Conservation (phyloP, 2,888 invertebrate species). For the Globia sparganii region DNA sequence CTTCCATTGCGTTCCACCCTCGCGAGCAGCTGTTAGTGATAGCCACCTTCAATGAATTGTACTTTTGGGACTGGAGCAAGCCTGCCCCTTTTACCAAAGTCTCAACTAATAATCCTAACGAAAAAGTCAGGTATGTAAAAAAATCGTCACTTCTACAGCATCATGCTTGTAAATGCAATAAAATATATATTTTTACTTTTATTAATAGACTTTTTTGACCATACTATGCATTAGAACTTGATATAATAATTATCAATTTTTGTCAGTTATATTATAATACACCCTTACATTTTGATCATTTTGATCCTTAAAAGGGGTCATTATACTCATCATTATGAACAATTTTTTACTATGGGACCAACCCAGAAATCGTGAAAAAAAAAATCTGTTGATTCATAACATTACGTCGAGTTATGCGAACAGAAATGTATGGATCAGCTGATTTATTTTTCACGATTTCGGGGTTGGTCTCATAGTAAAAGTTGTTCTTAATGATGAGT, state of each 20-base stretch:
- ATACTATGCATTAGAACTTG: not conserved
- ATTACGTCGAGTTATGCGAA: too few relatives aligned
- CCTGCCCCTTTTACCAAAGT: slow-evolving; percentile 94
- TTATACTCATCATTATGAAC: too few relatives aligned
- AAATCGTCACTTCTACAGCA: not conserved
- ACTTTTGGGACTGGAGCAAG: slow-evolving; percentile 97
- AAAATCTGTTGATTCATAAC: too few relatives aligned
- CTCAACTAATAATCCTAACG: slow-evolving; percentile 93
- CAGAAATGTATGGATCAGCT: too few relatives aligned
- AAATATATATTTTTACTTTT: not conserved
- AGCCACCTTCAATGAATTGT: slow-evolving; percentile 95
- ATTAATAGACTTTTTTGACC: not conserved
- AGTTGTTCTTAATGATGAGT: too few relatives aligned
- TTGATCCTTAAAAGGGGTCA: too few relatives aligned
- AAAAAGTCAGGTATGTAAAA: slow-evolving; percentile 93
- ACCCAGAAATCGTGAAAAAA: too few relatives aligned
- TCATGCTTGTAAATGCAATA: not conserved
- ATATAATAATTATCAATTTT: not conserved
- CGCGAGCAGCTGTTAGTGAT: slow-evolving; percentile 95
- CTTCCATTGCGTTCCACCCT: slow-evolving; percentile 97
- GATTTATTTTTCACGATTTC: too few relatives aligned
- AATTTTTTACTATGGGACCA: too few relatives aligned
- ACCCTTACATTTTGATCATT: too few relatives aligned
- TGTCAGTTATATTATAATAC: too few relatives aligned
- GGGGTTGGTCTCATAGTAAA: too few relatives aligned